Base-by-base conservation (phyloP, 2,797 vertebrate species). In the Aphelocoma californica region DNA sequence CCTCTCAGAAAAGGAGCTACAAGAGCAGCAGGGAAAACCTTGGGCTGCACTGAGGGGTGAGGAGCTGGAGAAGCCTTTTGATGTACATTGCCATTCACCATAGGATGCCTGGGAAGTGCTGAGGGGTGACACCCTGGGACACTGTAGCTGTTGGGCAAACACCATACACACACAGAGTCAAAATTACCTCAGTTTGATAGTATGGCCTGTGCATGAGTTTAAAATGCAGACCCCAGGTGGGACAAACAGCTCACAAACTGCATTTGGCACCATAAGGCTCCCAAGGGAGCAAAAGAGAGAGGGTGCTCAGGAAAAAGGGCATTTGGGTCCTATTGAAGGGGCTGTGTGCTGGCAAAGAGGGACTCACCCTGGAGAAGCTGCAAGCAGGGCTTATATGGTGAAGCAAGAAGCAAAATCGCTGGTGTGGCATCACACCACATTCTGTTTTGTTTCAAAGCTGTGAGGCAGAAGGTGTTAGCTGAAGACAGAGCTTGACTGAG, bases 71-170 rank as follows among this genome's bases (percentile, higher is more conserved):
- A 91, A 60, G 26, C 19, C 36, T 25, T 79, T 72, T 51, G 53
- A 19, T 29, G 14, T 31, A 17, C 0, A 0, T 15, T 40, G 28
- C 32, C 44, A 17, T 65, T 84, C 67, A 50, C 9, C 0, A 2
- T 40, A 12, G 14, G 36, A 40, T 44, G 42, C n/a, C 18, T 5
- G 2, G 57, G 66, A 65, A 50, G 18, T 8, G 20, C 65, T 70
- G 44, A 65, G 24, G 61, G 29, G 29, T 25, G 36, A 58, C 12
- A 16, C 19, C 2, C 32, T 6, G 65, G 34, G 18, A 78, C 20
- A 15, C 50, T 1, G 3, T 28, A 72, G 42, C 16, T 40, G 13
- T 20, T 73, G 51, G 40, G 44, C 72, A 62, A 80, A 58, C 29
- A 74, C 31, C 9, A 6, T 32, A 70, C 54, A 18, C 48, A 26